Base-by-base conservation (phyloP, 2,797 vertebrate genomes). In the Danio choprae region DNA sequence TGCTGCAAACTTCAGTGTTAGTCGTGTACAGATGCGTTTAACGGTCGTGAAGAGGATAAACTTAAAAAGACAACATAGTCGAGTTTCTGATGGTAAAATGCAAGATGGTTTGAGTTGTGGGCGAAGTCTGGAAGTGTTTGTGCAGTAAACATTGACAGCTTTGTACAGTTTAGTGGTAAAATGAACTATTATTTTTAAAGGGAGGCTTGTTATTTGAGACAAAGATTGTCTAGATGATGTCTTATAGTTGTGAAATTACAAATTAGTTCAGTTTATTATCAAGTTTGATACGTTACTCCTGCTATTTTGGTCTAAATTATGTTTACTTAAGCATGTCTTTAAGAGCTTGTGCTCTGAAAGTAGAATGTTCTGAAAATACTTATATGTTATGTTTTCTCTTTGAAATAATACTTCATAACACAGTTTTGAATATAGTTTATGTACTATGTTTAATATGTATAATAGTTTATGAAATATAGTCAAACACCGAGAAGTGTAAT, bases 1-100 rank as follows among this genome's bases (percentile, higher is more conserved):
- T 62, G 59, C 36, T 79, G 53, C 60, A 68, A 83, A 81, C 65
- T 53, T 70, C 6, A 10, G 4, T 3, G 13, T 7, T 18, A 6
- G 12, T 75, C 46, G 13, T 46, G 15, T 6, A 40, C 58, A 62
- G 10, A 60, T 59, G 41, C 6, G 18, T 70, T 55, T 10, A 43
- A 20, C 12, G 7, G 1, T 9, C 4, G 43, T 1, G 7, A 7
- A 22, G 60, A 63, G 7, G 20, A 9, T 2, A 62, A 20, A 62
- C 44, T 5, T 6, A 7, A 12, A 59, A 59, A 44, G 0, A n/a
- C 13, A 44, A 2, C 11, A 16, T 16, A 40, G 8, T 18, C 10
- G 60, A 29, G 20, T 62, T 4, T 38, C 8, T 50, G 43, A 10
- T 13, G 15, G 3, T 60, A 43, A 2, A 46, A 46, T 7, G 2